Conservation (phyloP, 2,113 vertebrate genomes). For the Sprattus sprattus region DNA sequence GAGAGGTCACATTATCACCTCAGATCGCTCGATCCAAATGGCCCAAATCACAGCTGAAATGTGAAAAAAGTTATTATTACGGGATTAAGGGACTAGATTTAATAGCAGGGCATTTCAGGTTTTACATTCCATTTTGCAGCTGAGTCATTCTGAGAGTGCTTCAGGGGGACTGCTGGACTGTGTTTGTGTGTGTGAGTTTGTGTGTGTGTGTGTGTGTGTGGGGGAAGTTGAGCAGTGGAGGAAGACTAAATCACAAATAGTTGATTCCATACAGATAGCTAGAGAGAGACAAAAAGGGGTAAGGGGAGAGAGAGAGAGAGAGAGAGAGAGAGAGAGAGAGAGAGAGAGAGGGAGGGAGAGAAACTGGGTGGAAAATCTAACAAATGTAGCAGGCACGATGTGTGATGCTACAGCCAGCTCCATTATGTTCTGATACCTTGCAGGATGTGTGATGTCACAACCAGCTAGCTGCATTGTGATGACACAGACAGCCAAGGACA, state of each 20-base stretch:
- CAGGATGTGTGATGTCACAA: constrained; percentile 4
- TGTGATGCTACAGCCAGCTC: neutral
- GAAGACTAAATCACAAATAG: neutral
- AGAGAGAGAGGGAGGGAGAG: constrained; percentile 32
- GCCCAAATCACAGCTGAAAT: constrained; percentile 42
- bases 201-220: constrained; percentile 45
- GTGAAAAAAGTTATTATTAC: neutral
- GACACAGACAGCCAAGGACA: neutral
- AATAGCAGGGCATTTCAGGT: neutral
- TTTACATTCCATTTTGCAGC: neutral
- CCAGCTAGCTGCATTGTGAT: constrained; percentile 12
- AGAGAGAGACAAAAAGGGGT: neutral
- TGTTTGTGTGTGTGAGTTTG: neutral
- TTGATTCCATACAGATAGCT: constrained; percentile 8
- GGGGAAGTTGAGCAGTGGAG: constrained; percentile 46
- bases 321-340: constrained; percentile 21
- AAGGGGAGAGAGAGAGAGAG: constrained; percentile 13
- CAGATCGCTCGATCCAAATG: constrained; percentile 35
- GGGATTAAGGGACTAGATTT: neutral
- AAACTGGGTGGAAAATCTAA: neutral
- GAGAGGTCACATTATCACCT: constrained; percentile 49
- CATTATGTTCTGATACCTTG: neutral
- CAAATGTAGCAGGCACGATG: neutral
- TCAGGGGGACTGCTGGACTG: neutral
- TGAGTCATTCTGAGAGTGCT: constrained; percentile 19